phyloP scores from a whole-genome alignment of 2,113 vertebrate species.

The Peromyscus maniculatus region DNA sequence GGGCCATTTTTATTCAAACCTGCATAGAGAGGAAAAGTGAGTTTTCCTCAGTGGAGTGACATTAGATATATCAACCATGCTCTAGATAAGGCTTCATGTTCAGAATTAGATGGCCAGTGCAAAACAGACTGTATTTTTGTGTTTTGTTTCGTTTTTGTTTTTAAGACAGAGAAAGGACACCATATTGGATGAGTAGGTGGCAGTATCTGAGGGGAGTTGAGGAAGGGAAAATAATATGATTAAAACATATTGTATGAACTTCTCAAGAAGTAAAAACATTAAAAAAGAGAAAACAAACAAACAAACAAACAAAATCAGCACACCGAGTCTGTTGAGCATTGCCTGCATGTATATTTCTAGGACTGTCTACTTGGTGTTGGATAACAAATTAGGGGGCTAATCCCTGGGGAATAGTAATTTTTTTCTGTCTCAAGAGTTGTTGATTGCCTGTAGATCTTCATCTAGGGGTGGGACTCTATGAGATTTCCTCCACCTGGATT shows the following conservation, averaged over 20 bases:
- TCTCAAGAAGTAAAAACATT: neutral
- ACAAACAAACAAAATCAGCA: no score
- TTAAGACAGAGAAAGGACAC: neutral
- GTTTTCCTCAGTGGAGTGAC: neutral
- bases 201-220: neutral
- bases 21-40: neutral
- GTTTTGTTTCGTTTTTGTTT: neutral
- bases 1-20: neutral
- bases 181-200: no score
- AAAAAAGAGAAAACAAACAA: neutral
- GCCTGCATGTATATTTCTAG: neutral
- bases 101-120: neutral
- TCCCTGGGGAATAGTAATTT: neutral
- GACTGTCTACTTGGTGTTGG: neutral
- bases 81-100: neutral
- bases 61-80: no score
- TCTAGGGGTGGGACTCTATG: neutral
- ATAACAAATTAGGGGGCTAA: no score
- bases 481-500: neutral
- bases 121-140: neutral
- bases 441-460: neutral
- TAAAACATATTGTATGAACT: no score
- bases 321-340: neutral
- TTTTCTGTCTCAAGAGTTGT: neutral
- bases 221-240: neutral